These are phyloP conservation scores for Heterohyrax brucei DNA, from an alignment of 2,797 vertebrate genomes.

Conservation along the genomic window DNA sequence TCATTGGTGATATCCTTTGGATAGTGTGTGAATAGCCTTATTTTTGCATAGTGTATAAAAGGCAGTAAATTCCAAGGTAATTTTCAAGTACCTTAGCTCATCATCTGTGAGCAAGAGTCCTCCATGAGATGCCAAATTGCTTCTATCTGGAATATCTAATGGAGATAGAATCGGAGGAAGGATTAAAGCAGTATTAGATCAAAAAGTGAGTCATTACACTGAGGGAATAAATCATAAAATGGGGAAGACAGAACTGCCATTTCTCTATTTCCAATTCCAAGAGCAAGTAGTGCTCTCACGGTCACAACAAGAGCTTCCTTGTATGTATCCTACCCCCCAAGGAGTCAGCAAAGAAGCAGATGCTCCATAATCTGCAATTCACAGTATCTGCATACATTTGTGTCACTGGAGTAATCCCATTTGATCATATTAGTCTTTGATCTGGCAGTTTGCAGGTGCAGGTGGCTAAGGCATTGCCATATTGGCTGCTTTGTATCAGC, in stretches of 20 bases:
- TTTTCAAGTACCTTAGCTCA: background rate
- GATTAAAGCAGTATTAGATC: background rate
- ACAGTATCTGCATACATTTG: conserved; percentile 8
- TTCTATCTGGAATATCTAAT: background rate
- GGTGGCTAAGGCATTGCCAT: conserved; percentile 46
- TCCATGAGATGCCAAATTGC: background rate
- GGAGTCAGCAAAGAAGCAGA: conserved; percentile 64
- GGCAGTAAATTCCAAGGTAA: background rate
- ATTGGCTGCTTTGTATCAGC: conserved; percentile 62
- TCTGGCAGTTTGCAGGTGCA: conserved; percentile 70
- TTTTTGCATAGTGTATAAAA: background rate
- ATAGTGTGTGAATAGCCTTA: background rate
- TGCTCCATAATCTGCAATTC: conserved; percentile 70
- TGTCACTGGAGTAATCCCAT: conserved; percentile 74
- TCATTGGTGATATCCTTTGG: background rate
- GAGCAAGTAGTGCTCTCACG: conserved; percentile 1
- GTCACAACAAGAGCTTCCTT: background rate
- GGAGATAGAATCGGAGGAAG: background rate
- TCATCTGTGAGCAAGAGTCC: background rate
- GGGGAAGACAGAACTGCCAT: background rate
- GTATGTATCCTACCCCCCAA: background rate
- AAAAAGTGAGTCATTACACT: background rate
- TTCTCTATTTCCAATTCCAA: conserved; percentile 2
- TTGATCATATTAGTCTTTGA: conserved; percentile 75
- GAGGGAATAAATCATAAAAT: background rate